Percentiles rank a stretch among this genome's conserved stretches.
phyloP scores from a whole-genome alignment of 1,140 invertebrate genomes.

The Saccostrea echinata region DNA sequence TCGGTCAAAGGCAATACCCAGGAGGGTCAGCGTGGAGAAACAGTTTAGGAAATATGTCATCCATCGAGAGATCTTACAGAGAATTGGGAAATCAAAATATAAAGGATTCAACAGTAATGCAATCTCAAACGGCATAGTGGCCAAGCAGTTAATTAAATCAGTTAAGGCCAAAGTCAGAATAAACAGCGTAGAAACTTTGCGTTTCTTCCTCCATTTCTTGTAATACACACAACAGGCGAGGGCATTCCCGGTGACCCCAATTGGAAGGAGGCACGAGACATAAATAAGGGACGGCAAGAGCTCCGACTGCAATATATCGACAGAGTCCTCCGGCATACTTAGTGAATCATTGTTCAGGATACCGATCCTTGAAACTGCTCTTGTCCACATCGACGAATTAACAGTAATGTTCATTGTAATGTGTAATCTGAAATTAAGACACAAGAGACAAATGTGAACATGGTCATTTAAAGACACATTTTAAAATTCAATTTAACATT shows the following conservation, averaged over 20 bases:
- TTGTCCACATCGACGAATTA: background rate
- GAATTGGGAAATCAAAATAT: slow-evolving; percentile 31
- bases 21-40: slow-evolving; percentile 40
- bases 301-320: background rate
- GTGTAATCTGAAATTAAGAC: background rate
- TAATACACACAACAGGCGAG: slow-evolving; percentile 52
- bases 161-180: slow-evolving; percentile 45
- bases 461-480: no score
- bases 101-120: slow-evolving; percentile 35
- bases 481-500: no score
- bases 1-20: slow-evolving; percentile 49
- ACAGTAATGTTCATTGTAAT: background rate
- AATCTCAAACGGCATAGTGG: slow-evolving; percentile 48
- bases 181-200: slow-evolving; percentile 49
- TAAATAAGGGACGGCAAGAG: slow-evolving; percentile 9
- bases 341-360: slow-evolving; percentile 22
- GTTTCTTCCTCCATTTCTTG: slow-evolving; percentile 49
- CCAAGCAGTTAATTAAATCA: slow-evolving; percentile 41
- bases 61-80: slow-evolving; percentile 49
- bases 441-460: background rate
- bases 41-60: slow-evolving; percentile 47
- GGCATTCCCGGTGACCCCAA: slow-evolving; percentile 37
- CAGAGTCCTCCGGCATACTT: background rate
- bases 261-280: background rate
- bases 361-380: background rate